phyloP scores from a whole-genome alignment of 2,113 vertebrate species.

The Larimichthys polyactis region DNA sequence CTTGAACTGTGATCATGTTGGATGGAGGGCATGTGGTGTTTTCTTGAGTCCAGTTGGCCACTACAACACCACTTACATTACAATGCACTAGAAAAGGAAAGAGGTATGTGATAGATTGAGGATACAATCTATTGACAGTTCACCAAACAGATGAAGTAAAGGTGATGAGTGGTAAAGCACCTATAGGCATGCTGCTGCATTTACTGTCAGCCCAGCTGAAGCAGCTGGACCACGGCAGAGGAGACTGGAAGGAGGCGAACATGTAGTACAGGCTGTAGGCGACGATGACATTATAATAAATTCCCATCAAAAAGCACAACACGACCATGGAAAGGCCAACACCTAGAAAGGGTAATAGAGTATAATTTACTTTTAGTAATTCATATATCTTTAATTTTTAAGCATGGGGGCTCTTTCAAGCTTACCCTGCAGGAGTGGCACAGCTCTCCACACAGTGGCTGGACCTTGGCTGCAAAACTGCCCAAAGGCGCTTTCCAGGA shows the following conservation, averaged over 20 bases:
- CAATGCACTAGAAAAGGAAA: slow-evolving; percentile 71
- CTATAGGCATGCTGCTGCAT: slow-evolving; percentile 84
- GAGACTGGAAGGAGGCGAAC: slow-evolving; percentile 92
- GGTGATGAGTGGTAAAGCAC: slow-evolving; percentile 71
- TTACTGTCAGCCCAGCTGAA: slow-evolving; percentile 80
- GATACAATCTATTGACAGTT: background rate
- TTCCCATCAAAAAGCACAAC: slow-evolving; percentile 84
- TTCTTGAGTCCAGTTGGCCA: slow-evolving; percentile 80
- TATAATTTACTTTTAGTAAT: background rate
- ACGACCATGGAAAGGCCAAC: slow-evolving; percentile 91
- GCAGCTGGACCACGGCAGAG: slow-evolving; percentile 90
- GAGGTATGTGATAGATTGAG: background rate
- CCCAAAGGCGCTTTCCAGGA: slow-evolving; percentile 90
- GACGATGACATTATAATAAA: slow-evolving; percentile 95
- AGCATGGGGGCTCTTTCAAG: background rate
- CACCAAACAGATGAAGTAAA: background rate
- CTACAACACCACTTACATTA: slow-evolving; percentile 74
- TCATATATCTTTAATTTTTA: too few relatives aligned
- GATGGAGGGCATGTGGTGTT: slow-evolving; percentile 67
- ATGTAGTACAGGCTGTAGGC: slow-evolving; percentile 93
- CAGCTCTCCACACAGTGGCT: slow-evolving; percentile 87
- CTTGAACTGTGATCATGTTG: slow-evolving; percentile 43
- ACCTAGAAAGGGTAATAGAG: slow-evolving; percentile 79
- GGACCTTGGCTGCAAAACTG: slow-evolving; percentile 94
- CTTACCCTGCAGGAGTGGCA: slow-evolving; percentile 91